Conservation (phyloP, 2,113 vertebrate genomes). For the Microcebus jonahi region DNA sequence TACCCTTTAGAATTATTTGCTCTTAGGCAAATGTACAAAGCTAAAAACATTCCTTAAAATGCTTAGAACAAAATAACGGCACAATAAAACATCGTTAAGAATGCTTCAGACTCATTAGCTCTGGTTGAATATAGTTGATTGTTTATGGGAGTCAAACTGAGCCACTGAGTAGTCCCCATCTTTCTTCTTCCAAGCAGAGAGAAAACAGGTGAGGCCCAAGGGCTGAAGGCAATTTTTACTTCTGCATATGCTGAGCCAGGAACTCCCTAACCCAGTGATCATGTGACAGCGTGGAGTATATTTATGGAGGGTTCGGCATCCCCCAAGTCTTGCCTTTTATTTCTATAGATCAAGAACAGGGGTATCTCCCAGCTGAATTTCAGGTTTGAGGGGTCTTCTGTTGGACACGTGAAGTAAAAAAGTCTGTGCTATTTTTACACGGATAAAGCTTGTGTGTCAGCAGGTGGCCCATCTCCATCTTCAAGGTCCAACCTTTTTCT, state of each 20-base stretch:
- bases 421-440: neutral
- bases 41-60: neutral
- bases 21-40: neutral
- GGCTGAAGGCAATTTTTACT: neutral
- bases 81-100: neutral
- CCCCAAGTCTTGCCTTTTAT: neutral
- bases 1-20: neutral
- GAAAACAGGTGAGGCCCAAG: neutral
- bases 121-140: neutral
- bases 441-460: neutral
- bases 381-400: neutral
- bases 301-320: neutral
- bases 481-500: neutral
- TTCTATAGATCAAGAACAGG: neutral
- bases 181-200: neutral
- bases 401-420: neutral
- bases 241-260: neutral
- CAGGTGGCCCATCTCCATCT: neutral
- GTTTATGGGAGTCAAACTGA: neutral
- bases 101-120: neutral
- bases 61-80: neutral
- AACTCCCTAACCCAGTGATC: neutral
- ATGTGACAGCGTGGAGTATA: accelerated
- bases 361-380: neutral
- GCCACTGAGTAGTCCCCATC: neutral